These are phyloP conservation scores for Tyrannus savana DNA, from an alignment of 2,113 vertebrate species.

Conservation along the genomic window DNA sequence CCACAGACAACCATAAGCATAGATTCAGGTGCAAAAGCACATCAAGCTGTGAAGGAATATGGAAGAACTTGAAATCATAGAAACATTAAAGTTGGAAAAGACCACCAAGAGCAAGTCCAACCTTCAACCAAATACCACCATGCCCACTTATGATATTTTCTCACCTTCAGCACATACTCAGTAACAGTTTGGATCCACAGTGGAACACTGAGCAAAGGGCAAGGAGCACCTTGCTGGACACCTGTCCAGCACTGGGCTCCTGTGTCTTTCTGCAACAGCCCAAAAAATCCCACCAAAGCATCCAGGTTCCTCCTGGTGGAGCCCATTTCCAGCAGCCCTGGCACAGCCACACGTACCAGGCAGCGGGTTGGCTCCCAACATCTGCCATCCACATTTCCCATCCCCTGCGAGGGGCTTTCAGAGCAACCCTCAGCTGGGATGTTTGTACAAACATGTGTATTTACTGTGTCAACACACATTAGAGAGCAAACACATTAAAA, in stretches of 20 bases:
- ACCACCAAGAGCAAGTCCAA: neutral
- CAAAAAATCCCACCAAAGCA: neutral
- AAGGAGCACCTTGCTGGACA: neutral
- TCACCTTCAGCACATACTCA: neutral
- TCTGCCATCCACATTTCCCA: conserved; percentile 37
- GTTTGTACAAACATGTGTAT: conserved; percentile 38
- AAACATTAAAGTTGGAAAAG: neutral
- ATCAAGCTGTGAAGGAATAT: neutral
- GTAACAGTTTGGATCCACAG: accelerated
- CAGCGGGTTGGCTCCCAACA: conserved; percentile 5
- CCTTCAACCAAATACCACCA: neutral
- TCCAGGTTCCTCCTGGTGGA: neutral
- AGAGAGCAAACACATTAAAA: conserved; percentile 57
- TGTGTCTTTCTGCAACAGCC: accelerated
- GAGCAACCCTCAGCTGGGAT: conserved; percentile 20
- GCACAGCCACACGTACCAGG: neutral
- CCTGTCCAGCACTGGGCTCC: neutral
- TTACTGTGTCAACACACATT: conserved; percentile 39
- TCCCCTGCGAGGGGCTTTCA: conserved; percentile 16
- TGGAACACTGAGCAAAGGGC: neutral
- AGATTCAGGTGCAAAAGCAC: neutral
- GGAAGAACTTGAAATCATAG: neutral
- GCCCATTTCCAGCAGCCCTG: neutral
- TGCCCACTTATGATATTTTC: neutral
- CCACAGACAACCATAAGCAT: neutral